These are phyloP conservation scores for Thermophis baileyi DNA, from an alignment of 2,113 vertebrate genomes.

Conservation along the genomic window DNA sequence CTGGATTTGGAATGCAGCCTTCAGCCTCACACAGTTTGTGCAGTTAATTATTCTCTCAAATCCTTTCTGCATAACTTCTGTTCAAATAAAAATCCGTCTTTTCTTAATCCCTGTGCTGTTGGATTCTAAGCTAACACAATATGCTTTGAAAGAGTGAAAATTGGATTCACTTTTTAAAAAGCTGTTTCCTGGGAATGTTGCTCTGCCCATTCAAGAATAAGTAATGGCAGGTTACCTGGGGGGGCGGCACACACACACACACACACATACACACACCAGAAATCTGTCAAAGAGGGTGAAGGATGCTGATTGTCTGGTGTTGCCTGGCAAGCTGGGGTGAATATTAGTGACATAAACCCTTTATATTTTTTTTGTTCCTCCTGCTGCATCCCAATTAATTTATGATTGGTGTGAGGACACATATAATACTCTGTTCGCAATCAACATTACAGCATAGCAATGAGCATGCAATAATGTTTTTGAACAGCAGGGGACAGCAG, in stretches of 20 bases:
- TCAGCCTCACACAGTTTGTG: background rate
- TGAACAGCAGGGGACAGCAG: conserved; percentile 48
- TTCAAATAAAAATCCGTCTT: background rate
- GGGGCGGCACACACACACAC: background rate
- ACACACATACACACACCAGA: background rate
- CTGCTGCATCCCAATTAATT: background rate
- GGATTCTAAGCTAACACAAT: background rate
- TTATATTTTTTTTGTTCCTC: background rate
- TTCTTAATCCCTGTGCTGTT: background rate
- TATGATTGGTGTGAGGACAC: background rate
- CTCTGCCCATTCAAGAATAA: background rate
- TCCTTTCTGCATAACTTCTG: background rate
- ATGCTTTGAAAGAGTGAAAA: background rate
- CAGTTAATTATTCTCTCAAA: background rate
- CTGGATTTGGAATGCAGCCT: background rate
- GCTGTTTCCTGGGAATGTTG: background rate
- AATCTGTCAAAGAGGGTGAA: background rate
- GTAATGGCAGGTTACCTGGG: background rate
- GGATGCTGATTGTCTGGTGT: background rate
- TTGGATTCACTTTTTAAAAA: background rate
- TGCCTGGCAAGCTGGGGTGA: background rate
- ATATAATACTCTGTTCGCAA: no score
- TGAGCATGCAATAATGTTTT: background rate
- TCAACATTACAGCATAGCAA: background rate
- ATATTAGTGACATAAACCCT: background rate